Percentiles rank a stretch among this genome's conserved stretches.
Conservation (phyloP, 1,140 invertebrate genomes). For the Drosophila prosaltans region DNA sequence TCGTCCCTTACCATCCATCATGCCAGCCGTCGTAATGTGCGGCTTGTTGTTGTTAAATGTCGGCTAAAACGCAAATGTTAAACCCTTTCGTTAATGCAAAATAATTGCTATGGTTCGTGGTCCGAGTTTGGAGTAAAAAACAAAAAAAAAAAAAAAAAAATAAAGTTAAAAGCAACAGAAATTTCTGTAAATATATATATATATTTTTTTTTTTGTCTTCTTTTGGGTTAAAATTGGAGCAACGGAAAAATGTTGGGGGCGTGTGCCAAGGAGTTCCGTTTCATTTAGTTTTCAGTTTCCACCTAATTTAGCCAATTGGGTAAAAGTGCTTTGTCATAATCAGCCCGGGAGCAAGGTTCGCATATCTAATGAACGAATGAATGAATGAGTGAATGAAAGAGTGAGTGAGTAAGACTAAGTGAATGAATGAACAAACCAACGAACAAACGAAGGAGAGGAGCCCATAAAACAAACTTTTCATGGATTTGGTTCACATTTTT, state of each 20-base stretch:
- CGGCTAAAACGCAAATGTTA: slow-evolving; percentile 80
- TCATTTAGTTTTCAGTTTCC: slow-evolving; percentile 81
- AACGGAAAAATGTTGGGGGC: slow-evolving; percentile 61
- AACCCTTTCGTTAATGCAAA: slow-evolving; percentile 81
- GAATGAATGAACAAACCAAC: neutral
- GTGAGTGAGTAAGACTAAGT: neutral
- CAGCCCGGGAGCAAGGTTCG: slow-evolving; percentile 79
- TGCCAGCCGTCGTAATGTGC: slow-evolving; percentile 56
- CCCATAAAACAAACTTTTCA: slow-evolving; percentile 12
- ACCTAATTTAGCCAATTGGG: slow-evolving; percentile 81
- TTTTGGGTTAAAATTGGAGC: slow-evolving; percentile 70
- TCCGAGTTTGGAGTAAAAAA: slow-evolving; percentile 50
- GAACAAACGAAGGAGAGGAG: neutral
- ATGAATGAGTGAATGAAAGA: slow-evolving; percentile 19
- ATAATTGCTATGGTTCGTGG: slow-evolving; percentile 78
- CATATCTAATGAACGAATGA: slow-evolving; percentile 77
- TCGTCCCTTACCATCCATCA: neutral
- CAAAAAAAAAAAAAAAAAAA: slow-evolving; percentile 30
- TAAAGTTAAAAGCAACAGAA: slow-evolving; percentile 47
- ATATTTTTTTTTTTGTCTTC: slow-evolving; percentile 38
- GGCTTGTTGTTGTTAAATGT: slow-evolving; percentile 65
- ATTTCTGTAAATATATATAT: slow-evolving; percentile 35
- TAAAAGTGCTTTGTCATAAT: slow-evolving; percentile 81
- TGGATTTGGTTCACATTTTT: slow-evolving; percentile 7
- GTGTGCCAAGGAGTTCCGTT: slow-evolving; percentile 71